Evolutionary conservation across 2,888 invertebrate genomes (phyloP), one percentile per base, ranked within the genome.

Genomic region (Hirtodrosophila histrioides): DNA sequence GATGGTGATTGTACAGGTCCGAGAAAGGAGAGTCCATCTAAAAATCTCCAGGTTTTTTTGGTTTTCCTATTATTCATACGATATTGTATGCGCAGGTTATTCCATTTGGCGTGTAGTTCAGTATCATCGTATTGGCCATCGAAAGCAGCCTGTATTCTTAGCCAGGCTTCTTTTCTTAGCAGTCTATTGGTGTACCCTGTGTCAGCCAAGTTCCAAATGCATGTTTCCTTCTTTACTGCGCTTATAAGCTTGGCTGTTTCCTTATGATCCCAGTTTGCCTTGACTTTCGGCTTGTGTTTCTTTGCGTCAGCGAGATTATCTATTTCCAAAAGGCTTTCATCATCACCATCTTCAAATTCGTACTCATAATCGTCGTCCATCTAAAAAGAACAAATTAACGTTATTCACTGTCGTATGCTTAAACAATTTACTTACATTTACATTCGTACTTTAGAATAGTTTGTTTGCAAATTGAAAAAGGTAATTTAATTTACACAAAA

Each of bases 61-160:
- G 35, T 17, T 27, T 46, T 31, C 11, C 31, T 41, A 11, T 11
- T 10, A 36, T 27, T 27, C 31, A 31, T 10, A 0, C 41, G 53
- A 17, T 33, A 40, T 4, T 55, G 46, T 9, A 46, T 5, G 0
- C 8, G 40, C 4, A 53, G 11, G 0, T 6, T 55, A 6, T 6
- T 7, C 60, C 60, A 60, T 6, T 53, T 41, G 4, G 29, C 36
- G 6, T 56, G 55, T 8, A 56, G 1, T 33, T 56, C 55, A 3
- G 24, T 12, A 2, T 1, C 45, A 31, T 46, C 46, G 29, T 29
- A 46, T 27, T 3, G 3, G 3, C 10, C 39, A 5, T 35, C 23
- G 4, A 61, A 36, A 0, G 7, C 40, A 8, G n/a, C 4, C 5
- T 4, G 10, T 7, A 60, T 11, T 39, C 33, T 11, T 11, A n/a